Evolutionary conservation across 2,888 invertebrate species (phyloP), one percentile per base, ranked within the genome.

Genomic region (Acheta domesticus): DNA sequence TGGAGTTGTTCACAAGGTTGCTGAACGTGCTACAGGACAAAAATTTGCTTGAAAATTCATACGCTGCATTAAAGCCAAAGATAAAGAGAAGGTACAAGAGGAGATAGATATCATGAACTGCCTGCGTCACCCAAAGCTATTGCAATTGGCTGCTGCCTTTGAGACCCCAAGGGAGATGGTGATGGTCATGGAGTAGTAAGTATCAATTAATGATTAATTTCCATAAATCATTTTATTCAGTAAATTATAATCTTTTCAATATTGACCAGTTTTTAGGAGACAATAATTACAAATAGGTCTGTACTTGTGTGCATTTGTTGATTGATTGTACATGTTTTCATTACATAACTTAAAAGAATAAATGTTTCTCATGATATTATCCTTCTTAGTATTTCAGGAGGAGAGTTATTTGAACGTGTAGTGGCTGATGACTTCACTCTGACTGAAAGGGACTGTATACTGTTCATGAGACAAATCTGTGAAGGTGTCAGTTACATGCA

Each of bases 401-500:
- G 97, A 0, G 97, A 98, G 86, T 89, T 98, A 62, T 98, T 98
- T 86, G 96, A 97, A 85, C 89, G 97, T 79, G 95, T 98, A 2
- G 95, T 96, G 0, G 96, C 95, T 16, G 97, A 97, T 84, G 96
- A 96, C 85, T 96, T 96, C 86, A 94, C 96, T 16, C 89, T 97
- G 79, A 96, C 98, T 0, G 98, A 97, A 87, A 91, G 91, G 85
- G 96, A 93, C 76, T 90, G 93, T 84, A 91, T 96, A 80, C 89
- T 94, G 81, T 98, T 98, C 86, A 91, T 96, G 88, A 89, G 93
- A 75, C 97, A 98, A 87, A 96, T 97, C 77, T 96, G 96, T 86
- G 95, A 96, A 85, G 98, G 96, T 2, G 93, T 97, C 8, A 90
- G 91, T 78, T 98, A 96, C 85, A 95, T 98, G 92, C 98, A 98